These are phyloP conservation scores for Oplegnathus fasciatus DNA, from an alignment of 2,113 vertebrate genomes.

Conservation along the genomic window DNA sequence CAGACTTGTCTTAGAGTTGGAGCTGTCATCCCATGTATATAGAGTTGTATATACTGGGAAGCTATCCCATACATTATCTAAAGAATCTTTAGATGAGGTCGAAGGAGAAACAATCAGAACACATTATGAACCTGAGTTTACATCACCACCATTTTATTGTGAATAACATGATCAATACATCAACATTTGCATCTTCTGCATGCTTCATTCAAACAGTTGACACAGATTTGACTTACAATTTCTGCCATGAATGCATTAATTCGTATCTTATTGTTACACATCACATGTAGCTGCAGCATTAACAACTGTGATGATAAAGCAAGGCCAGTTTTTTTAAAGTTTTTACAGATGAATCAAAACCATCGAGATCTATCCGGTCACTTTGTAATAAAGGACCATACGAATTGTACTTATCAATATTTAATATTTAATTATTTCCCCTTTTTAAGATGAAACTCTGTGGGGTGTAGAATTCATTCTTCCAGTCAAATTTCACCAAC, in stretches of 20 bases:
- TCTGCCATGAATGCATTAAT: neutral
- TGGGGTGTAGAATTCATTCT: neutral
- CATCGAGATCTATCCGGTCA: neutral
- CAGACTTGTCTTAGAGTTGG: no score
- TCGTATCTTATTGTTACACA: neutral
- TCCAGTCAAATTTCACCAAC: accelerated
- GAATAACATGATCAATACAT: neutral
- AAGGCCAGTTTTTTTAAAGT: no score
- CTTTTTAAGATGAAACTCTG: neutral
- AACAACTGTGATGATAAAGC: no score
- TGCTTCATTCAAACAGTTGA: neutral
- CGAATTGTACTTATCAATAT: neutral
- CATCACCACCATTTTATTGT: neutral
- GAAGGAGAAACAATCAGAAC: neutral
- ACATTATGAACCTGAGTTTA: neutral
- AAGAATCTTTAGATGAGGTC: neutral
- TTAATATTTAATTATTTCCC: neutral
- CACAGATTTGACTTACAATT: neutral
- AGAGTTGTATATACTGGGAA: no score
- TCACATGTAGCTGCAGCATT: neutral
- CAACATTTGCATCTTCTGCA: neutral
- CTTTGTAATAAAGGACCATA: neutral
- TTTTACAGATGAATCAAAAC: neutral
- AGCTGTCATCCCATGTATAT: no score
- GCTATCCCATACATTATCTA: no score